Percentiles rank a stretch among this genome's conserved stretches.
phyloP scores from a whole-genome alignment of 2,888 invertebrate species.

The Phasia obesa region DNA sequence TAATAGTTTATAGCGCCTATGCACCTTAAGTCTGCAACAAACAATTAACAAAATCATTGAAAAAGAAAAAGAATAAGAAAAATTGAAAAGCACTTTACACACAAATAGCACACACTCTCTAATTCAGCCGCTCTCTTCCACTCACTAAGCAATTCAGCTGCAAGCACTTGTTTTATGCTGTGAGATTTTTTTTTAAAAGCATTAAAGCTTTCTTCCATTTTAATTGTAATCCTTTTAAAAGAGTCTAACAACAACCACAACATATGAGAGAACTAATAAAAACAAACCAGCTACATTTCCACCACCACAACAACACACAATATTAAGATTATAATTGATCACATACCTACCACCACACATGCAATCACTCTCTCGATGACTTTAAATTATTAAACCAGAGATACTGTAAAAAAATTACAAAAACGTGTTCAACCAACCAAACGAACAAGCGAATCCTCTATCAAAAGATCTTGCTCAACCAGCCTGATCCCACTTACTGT shows the following conservation, averaged over 20 bases:
- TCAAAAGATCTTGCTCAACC: conserved; percentile 17
- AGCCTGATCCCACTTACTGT: conserved; percentile 31
- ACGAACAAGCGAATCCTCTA: conserved; percentile 18
- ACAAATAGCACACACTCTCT: conserved; percentile 47
- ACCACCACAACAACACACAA: conserved; percentile 28
- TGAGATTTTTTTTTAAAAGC: conserved; percentile 44
- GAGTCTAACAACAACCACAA: conserved; percentile 34
- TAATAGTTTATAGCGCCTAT: conserved; percentile 69
- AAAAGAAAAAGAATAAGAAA: not conserved
- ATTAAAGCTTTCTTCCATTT: conserved; percentile 66
- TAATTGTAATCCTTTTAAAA: conserved; percentile 27
- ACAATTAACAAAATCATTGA: conserved; percentile 3
- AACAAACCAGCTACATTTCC: conserved; percentile 1
- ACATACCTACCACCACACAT: conserved; percentile 14
- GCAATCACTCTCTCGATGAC: conserved; percentile 12
- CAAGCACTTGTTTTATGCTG: conserved; percentile 57
- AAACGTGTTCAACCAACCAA: conserved; percentile 28
- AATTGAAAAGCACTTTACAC: conserved; percentile 41
- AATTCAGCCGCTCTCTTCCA: conserved; percentile 46
- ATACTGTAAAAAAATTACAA: conserved; percentile 20
- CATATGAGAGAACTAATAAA: conserved; percentile 5
- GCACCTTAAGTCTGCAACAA: conserved; percentile 23
- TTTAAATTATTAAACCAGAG: conserved; percentile 7
- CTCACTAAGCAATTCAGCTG: conserved; percentile 58
- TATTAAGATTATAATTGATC: conserved; percentile 38